Base-by-base conservation (phyloP, 37 sponge, comb jelly and placozoan genomes). In the Aphrocallistes beatrix region DNA sequence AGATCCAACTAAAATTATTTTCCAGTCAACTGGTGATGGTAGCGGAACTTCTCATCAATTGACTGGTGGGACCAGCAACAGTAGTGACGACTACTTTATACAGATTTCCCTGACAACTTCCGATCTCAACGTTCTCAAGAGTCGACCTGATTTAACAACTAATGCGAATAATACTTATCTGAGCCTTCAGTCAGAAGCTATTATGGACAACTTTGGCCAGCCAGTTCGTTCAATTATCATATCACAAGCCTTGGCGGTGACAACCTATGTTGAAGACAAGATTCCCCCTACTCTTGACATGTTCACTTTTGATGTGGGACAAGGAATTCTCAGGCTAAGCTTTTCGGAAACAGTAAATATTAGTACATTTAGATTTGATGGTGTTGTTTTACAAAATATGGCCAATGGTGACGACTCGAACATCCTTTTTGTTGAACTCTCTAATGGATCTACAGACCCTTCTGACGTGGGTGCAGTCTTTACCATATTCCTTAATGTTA, bases 271-370 rank as follows among this genome's bases (percentile, higher is more conserved):
- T 50, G 50, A 86, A 36, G 96, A 95, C 42, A 75, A 85, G 38
- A 95, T 92, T 0, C 38, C 82, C 30, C 96, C 96, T 48, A 25
- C 48, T 38, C 84, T 95, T 36, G 83, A 81, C 16, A 49, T 60
- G 75, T 95, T 82, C 60, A 21, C 36, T 1, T 47, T 95, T 36
- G 91, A 95, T 48, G 47, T 93, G 50, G 89, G 90, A 39, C 51
- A 17, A 36, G 93, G 93, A 21, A 8, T 42, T 0, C 69, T 95
- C 30, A 13, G n/a, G n/a, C 83, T 95, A 36, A 84, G 88, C 0
- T 95, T 93, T 39, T 85, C 85, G 39, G 96, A 95, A 84, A 90
- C 93, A n/a, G 87, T 95, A 36, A 85, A 88, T 75, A 90, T 84
- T 32, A 69, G 82, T 47, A 86, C 94, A 19, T 83, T 94, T 1